Base-by-base conservation (phyloP, 2,888 invertebrate species). In the Arrhopalites spinosus region DNA sequence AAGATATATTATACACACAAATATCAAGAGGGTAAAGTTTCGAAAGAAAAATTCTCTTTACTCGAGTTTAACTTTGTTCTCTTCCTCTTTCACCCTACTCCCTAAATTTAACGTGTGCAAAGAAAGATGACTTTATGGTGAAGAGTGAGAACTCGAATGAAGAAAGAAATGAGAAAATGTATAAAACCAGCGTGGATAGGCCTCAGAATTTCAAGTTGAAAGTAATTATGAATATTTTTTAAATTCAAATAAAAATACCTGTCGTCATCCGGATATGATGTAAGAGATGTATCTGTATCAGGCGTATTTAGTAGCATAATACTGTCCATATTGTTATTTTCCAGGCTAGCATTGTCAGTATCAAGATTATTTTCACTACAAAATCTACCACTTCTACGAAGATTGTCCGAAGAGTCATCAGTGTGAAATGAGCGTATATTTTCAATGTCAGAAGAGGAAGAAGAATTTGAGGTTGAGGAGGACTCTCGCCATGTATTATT, bases 401-500 rank as follows among this genome's bases (percentile, higher is more conserved):
- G n/a, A 25, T 74, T 59, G 11, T 47, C 36, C 1, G 56, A 23
- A 17, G 74, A 29, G 11, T 74, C 68, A 50, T 67, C 59, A n/a
- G 20, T 27, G 13, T 53, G 74, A 59, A n/a, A 66, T n/a, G 73
- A 25, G 45, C 73, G 64, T 53, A 59, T 15, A 68, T 68, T 74
- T 17, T 74, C 74, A 29, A 68, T 59, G 29, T 74, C 74, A 2
- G 61, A 68, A 15, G 74, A 74, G 56, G 74, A 45, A 13, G 69
- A 74, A 13, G 71, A 69, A 25, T 70, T 64, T 8, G 74, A 74
- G 0, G 75, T 66, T n/a, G 70, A 75, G 27, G 68, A 53, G 43
- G 75, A 75, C 53, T 78, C 78, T 59, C 70, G 73, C 67, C 68
- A 73, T 29, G 47, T 25, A 25, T n/a, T n/a, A n/a, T 73, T 36